Evolutionary conservation across 2,888 invertebrate species (phyloP).

Genomic region (Melangyna quadrimaculata): DNA sequence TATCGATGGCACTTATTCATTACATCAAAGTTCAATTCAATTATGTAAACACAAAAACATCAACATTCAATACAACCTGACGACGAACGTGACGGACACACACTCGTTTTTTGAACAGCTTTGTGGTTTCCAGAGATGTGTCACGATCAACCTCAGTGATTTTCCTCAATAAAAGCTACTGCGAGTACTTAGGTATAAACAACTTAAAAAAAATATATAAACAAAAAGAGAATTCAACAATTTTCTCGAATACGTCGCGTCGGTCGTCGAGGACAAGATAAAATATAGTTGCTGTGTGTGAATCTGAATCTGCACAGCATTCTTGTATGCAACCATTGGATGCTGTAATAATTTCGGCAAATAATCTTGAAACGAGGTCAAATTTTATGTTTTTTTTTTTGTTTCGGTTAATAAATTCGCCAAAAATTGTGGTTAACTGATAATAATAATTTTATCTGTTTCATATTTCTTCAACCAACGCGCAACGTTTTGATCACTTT

Average conservation of each 20-base stretch:
- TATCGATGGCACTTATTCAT: conserved; percentile 49
- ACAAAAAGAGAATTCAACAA: conserved; percentile 9
- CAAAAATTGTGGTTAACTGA: conserved; percentile 18
- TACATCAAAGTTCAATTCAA: conserved; percentile 67
- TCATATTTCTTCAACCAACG: not conserved
- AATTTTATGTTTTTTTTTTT: no score
- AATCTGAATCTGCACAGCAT: not conserved
- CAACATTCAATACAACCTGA: conserved; percentile 38
- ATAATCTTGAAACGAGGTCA: conserved; percentile 50
- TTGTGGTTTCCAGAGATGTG: conserved; percentile 61
- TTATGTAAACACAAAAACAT: conserved; percentile 47
- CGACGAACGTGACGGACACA: no score
- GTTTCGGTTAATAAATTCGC: conserved; percentile 23
- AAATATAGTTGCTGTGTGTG: not conserved
- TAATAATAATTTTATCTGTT: not conserved
- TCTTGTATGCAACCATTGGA: conserved; percentile 13
- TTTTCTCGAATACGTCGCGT: conserved; percentile 35
- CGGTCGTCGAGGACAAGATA: conserved; percentile 53
- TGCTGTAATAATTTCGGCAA: conserved; percentile 49
- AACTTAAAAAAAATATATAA: not conserved
- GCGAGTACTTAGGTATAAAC: no score
- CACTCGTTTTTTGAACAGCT: conserved; percentile 47
- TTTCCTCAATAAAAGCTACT: conserved; percentile 34
- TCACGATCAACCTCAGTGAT: conserved; percentile 61
- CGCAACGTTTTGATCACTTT: not conserved